These are phyloP conservation scores for Tetramorium bicarinatum DNA, from an alignment of 2,888 invertebrate genomes.

Conservation along the genomic window DNA sequence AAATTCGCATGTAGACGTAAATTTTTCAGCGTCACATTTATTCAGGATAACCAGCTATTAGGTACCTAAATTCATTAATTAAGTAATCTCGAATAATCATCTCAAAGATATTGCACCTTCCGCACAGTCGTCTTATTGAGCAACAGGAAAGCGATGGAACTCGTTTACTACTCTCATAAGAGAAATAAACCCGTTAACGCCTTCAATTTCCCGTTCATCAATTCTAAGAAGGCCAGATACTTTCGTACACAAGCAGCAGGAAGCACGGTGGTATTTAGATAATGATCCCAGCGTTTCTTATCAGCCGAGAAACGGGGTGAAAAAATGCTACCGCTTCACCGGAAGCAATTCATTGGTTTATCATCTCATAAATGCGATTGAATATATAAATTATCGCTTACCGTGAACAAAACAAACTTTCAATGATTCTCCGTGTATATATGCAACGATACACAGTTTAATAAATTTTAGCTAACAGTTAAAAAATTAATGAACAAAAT, in stretches of 20 bases:
- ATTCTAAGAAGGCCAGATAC: constrained; percentile 40
- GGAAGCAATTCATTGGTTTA: constrained; percentile 29
- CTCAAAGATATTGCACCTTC: constrained; percentile 25
- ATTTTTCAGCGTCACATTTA: neutral
- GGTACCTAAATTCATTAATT: constrained; percentile 22
- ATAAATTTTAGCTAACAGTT: neutral
- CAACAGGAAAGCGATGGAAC: constrained; percentile 13
- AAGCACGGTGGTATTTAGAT: constrained; percentile 31
- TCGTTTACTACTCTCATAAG: constrained; percentile 28
- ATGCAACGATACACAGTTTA: neutral
- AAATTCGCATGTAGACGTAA: neutral
- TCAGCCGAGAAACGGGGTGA: constrained; percentile 36
- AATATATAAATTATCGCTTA: constrained; percentile 4
- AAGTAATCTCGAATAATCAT: constrained; percentile 37
- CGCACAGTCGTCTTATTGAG: constrained; percentile 45
- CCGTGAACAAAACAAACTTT: neutral
- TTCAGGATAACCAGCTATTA: neutral
- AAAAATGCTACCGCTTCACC: constrained; percentile 18
- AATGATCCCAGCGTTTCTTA: constrained; percentile 47
- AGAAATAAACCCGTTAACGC: constrained; percentile 48
- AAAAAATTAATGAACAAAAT: neutral
- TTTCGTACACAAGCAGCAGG: constrained; percentile 29
- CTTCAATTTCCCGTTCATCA: constrained; percentile 51
- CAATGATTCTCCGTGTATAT: neutral
- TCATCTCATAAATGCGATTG: neutral